These are phyloP conservation scores for Calonectris borealis DNA, from an alignment of 2,113 vertebrate genomes.

Conservation along the genomic window DNA sequence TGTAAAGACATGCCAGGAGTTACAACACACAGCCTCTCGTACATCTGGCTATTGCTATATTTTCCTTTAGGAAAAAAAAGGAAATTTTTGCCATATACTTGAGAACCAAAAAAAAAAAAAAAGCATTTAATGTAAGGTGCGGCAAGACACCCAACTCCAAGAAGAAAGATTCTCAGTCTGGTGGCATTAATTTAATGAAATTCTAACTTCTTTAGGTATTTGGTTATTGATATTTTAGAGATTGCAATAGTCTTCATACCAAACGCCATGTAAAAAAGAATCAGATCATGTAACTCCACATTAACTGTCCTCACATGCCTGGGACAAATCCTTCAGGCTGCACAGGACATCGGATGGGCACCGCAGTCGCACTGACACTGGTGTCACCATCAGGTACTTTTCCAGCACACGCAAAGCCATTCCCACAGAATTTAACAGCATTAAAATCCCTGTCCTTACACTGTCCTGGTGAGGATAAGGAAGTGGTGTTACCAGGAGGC, in stretches of 20 bases:
- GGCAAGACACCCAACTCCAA: background rate
- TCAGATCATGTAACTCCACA: accelerated
- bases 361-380: accelerated
- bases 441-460: background rate
- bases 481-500: background rate
- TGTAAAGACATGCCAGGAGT: background rate
- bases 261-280: background rate
- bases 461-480: background rate
- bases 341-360: background rate
- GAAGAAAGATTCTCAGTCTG: background rate
- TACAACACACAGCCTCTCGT: background rate
- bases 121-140: background rate
- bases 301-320: background rate
- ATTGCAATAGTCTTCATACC: accelerated
- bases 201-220: background rate
- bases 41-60: background rate
- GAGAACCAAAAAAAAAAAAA: no score
- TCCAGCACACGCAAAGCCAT: background rate
- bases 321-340: background rate
- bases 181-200: background rate
- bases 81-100: background rate
- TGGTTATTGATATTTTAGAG: background rate
- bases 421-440: background rate
- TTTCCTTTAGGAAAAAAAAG: background rate
- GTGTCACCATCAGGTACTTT: background rate